Conservation (phyloP, 2,113 vertebrate species). For the Falcunculus frontatus region DNA sequence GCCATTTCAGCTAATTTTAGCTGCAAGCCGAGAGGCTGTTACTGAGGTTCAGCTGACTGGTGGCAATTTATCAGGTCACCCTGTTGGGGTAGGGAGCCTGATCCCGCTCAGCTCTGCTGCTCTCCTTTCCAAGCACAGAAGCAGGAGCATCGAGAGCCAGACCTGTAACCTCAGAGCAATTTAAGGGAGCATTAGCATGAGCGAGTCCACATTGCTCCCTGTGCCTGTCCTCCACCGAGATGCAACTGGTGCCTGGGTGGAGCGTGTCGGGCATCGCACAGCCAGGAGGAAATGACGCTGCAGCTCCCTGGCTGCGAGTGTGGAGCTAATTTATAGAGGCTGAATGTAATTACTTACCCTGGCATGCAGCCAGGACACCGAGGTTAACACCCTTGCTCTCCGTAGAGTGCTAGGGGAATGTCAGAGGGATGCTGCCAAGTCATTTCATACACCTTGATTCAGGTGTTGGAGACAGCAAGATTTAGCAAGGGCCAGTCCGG, state of each 20-base stretch:
- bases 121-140: fast-evolving
- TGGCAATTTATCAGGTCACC: slow-evolving; percentile 44
- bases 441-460: not conserved
- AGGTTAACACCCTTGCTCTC: slow-evolving; percentile 36
- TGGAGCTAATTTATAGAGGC: not conserved
- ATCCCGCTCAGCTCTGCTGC: fast-evolving
- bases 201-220: fast-evolving
- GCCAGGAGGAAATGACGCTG: not conserved
- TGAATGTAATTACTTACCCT: slow-evolving; percentile 10
- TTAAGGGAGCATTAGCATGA: fast-evolving
- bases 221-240: not conserved
- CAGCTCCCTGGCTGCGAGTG: not conserved
- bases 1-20: slow-evolving; percentile 58
- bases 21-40: not conserved
- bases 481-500: not conserved
- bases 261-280: fast-evolving
- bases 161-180: not conserved
- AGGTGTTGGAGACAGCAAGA: not conserved
- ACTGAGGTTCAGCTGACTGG: slow-evolving; percentile 9
- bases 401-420: not conserved
- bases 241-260: not conserved
- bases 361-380: not conserved
- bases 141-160: not conserved
- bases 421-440: slow-evolving; percentile 14
- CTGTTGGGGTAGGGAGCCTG: not conserved